A percentile compares a stretch with the other conserved stretches of the same genome.
Conservation (phyloP, 2,113 vertebrate genomes). For the Anthoscopus minutus region DNA sequence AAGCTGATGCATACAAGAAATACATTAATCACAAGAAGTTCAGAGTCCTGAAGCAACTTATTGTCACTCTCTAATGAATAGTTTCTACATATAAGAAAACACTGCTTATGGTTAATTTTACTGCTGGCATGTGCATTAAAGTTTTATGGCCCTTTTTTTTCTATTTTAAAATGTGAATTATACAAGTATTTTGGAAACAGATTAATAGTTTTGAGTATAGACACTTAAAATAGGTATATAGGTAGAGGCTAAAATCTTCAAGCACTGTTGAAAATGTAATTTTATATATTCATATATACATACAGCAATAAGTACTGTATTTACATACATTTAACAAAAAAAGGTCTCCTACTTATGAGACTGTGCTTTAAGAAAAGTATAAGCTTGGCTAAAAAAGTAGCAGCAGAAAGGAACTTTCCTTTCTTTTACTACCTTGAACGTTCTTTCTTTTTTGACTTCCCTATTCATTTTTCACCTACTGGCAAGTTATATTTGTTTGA, state of each 20-base stretch:
- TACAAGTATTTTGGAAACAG: neutral
- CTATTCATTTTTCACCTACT: neutral
- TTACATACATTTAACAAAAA: neutral
- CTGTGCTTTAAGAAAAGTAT: neutral
- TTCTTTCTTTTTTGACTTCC: neutral
- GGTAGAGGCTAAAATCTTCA: neutral
- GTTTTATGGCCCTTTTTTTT: neutral
- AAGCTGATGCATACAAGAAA: neutral
- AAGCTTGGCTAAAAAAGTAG: neutral
- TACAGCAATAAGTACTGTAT: neutral
- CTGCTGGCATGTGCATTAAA: neutral
- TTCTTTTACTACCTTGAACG: neutral
- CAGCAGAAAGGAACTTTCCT: neutral
- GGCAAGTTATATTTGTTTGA: neutral
- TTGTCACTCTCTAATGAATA: neutral
- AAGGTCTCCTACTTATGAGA: neutral
- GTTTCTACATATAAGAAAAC: neutral
- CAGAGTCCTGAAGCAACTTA: neutral
- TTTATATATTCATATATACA: neutral
- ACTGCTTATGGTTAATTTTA: neutral
- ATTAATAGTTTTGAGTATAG: neutral
- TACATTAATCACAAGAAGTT: slow-evolving; percentile 6
- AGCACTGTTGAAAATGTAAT: neutral
- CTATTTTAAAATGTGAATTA: neutral
- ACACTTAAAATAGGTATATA: neutral